Evolutionary conservation across 2,888 invertebrate species (phyloP), one percentile per base, ranked within the genome.

Genomic region (Hyposoter dolosus): DNA sequence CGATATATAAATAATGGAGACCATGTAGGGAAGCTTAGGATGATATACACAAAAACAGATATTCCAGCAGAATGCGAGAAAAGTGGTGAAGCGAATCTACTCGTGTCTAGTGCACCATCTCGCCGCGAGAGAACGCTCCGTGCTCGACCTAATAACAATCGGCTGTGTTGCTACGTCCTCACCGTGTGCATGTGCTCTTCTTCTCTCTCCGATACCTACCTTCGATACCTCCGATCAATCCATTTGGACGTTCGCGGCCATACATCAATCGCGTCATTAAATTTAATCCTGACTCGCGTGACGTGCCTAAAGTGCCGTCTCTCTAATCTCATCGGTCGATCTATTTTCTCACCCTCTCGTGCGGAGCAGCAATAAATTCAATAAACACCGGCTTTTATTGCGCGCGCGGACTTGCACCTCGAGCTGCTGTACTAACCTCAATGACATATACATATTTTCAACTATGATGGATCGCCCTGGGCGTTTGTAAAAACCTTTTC

Each of bases 1-100:
- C 23, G 47, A 19, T 86, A 74, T 88, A 90, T 90, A 86, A 90
- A 90, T 89, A 88, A 89, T 90, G 85, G 86, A 88, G 83, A 47
- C 87, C 89, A 83, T 83, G 85, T 87, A 88, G 43, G 84, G 82
- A 65, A 60, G 9, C 28, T 60, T 5, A 60, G 40, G 28, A 23
- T 23, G 4, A 23, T 10, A 43, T 19, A 40, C 9, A 63, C 63
- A 60, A 60, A 63, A 47, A 50, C 66, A 45, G 17, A 47, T 50
- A 43, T 40, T 63, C 40, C 40, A 40, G 40, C 43, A 28, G 75
- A 53, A 10, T 19, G 10, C 53, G 19, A 28, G 69, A 75, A 69
- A 23, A 35, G 47, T 45, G 47, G 32, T n/a, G 47, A 23, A 40
- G 56, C 6, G 32, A 50, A 35, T 40, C 40, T 40, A 6, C 4